These are phyloP conservation scores for Luperina nickerlii DNA, from an alignment of 2,888 invertebrate genomes.

Conservation along the genomic window DNA sequence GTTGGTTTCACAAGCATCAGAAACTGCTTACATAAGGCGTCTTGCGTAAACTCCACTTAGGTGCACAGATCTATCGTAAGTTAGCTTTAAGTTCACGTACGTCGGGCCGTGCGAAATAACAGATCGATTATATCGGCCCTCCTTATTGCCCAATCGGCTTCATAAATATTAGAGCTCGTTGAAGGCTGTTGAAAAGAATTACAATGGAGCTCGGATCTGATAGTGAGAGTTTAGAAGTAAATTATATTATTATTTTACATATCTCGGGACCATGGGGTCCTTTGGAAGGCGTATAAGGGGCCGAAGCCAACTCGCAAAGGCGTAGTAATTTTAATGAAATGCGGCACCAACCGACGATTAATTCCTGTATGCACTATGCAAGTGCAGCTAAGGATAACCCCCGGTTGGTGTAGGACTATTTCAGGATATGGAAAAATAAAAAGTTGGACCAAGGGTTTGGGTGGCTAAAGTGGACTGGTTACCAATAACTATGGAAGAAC, in stretches of 20 bases:
- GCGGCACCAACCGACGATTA: too few relatives aligned
- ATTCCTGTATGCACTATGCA: too few relatives aligned
- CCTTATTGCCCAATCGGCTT: constrained; percentile 70
- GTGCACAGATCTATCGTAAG: constrained; percentile 80
- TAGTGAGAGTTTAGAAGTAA: constrained; percentile 39
- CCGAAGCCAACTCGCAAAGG: too few relatives aligned
- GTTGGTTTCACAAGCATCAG: constrained; percentile 85
- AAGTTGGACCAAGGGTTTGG: too few relatives aligned
- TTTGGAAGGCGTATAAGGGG: too few relatives aligned
- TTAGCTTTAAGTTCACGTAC: constrained; percentile 85
- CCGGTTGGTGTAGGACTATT: too few relatives aligned
- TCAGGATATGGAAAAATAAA: too few relatives aligned
- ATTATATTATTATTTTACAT: background rate
- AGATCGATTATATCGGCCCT: constrained; percentile 74
- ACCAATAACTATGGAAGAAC: too few relatives aligned
- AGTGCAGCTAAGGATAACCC: too few relatives aligned
- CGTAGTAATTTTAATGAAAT: too few relatives aligned
- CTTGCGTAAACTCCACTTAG: constrained; percentile 87
- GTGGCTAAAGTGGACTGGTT: too few relatives aligned
- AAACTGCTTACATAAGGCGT: constrained; percentile 85
- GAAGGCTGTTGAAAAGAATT: constrained; percentile 57
- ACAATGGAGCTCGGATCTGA: constrained; percentile 45
- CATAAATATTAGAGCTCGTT: constrained; percentile 60
- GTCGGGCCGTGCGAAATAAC: constrained; percentile 79
- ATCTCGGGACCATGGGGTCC: too few relatives aligned